A percentile compares a stretch with the other conserved stretches of the same genome.
Evolutionary conservation across 1,140 invertebrate genomes (phyloP).

Genomic region (Littorina saxatilis): DNA sequence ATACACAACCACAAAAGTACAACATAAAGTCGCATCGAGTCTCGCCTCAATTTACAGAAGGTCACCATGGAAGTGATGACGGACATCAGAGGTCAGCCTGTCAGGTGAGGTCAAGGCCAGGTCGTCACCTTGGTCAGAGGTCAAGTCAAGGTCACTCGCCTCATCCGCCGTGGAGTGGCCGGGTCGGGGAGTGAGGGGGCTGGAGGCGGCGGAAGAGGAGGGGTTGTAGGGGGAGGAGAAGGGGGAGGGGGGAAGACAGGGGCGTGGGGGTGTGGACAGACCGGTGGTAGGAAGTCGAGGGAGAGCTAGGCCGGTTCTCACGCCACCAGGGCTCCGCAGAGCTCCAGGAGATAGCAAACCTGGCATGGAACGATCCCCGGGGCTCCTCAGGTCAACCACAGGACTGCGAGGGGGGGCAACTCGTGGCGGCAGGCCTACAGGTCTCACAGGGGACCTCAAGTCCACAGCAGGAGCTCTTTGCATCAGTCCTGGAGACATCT

Average conservation of each 20-base stretch:
- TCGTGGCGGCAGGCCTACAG: too few relatives aligned
- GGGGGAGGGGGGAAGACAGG: background rate
- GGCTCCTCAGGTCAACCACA: background rate
- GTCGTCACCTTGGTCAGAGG: conserved; percentile 24
- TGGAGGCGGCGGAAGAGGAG: conserved; percentile 2
- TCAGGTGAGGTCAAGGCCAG: conserved; percentile 26
- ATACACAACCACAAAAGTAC: background rate
- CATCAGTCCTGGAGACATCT: too few relatives aligned
- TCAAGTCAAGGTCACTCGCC: conserved; percentile 25
- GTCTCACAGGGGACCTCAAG: too few relatives aligned
- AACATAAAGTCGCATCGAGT: too few relatives aligned
- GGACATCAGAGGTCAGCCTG: conserved; percentile 32
- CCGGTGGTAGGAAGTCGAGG: background rate
- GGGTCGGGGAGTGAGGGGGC: conserved; percentile 1
- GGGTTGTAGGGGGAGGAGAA: conserved; percentile 22
- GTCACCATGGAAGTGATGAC: conserved; percentile 32
- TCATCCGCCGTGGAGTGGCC: background rate
- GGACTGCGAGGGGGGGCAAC: too few relatives aligned
- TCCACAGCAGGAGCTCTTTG: too few relatives aligned
- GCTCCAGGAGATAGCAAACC: background rate
- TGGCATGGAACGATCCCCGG: background rate
- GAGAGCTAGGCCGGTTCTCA: background rate
- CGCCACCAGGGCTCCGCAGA: background rate
- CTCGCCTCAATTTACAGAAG: conserved; percentile 6
- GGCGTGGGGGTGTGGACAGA: background rate